A percentile compares a stretch with the other conserved stretches of the same genome.
These are phyloP conservation scores for Drosophila sproati DNA, from an alignment of 1,140 invertebrate species.

Conservation along the genomic window DNA sequence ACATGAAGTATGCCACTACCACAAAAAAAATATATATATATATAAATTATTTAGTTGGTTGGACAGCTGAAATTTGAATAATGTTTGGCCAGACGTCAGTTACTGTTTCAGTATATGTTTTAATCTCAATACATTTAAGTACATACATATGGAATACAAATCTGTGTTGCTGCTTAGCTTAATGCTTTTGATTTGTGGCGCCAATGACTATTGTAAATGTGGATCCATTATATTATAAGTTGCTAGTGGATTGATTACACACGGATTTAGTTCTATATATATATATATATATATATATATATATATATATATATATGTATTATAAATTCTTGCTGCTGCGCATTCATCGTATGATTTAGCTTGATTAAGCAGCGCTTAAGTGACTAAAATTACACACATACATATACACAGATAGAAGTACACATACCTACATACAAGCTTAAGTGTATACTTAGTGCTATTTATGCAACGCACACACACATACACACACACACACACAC, in stretches of 20 bases:
- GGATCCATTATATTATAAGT: neutral
- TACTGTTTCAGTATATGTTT: slow-evolving; percentile 55
- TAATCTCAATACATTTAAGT: slow-evolving; percentile 62
- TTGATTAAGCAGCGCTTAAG: slow-evolving; percentile 27
- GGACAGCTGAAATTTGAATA: slow-evolving; percentile 64
- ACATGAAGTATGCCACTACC: slow-evolving; percentile 39
- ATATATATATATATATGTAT: neutral
- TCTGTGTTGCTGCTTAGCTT: slow-evolving; percentile 47
- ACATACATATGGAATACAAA: slow-evolving; percentile 56
- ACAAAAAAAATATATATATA: slow-evolving; percentile 23
- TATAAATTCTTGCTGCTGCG: slow-evolving; percentile 33
- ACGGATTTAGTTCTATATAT: neutral
- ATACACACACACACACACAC: slow-evolving; percentile 16
- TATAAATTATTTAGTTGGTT: neutral
- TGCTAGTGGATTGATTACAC: slow-evolving; percentile 1
- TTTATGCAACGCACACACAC: slow-evolving; percentile 38
- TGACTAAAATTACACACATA: slow-evolving; percentile 33
- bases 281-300: neutral
- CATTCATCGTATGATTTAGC: slow-evolving; percentile 6
- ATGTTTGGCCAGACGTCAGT: slow-evolving; percentile 42
- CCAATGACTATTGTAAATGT: slow-evolving; percentile 2
- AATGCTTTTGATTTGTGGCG: slow-evolving; percentile 6
- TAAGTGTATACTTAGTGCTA: slow-evolving; percentile 47
- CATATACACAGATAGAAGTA: neutral
- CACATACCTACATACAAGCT: slow-evolving; percentile 30